phyloP scores from a whole-genome alignment of 2,797 vertebrate species.

The Pelobates cultripes region DNA sequence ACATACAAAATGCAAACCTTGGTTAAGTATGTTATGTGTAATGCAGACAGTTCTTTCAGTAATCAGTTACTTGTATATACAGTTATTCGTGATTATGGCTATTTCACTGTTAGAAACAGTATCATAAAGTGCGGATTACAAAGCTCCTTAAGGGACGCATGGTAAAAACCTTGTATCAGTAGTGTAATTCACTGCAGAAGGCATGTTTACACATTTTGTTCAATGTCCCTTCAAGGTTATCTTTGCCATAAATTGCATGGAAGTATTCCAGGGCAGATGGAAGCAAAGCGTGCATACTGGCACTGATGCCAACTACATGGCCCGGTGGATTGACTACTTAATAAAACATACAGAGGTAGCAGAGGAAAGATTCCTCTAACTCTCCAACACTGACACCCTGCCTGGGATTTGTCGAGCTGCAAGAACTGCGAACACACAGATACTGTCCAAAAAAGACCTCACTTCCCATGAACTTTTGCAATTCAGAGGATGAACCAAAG shows the following conservation, averaged over 20 bases:
- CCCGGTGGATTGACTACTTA: conserved; percentile 47
- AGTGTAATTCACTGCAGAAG: background rate
- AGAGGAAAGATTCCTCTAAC: conserved; percentile 3
- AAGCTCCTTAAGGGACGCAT: no score
- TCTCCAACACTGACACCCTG: background rate
- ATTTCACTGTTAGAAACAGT: no score
- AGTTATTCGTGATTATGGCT: no score
- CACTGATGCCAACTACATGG: conserved; percentile 9
- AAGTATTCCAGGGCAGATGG: conserved; percentile 21
- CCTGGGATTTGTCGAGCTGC: conserved; percentile 29
- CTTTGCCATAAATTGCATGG: background rate
- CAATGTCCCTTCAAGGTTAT: conserved; percentile 13
- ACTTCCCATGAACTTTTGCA: background rate
- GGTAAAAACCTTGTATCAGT: no score
- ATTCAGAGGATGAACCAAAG: background rate
- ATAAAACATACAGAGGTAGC: conserved; percentile 42
- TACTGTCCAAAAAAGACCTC: conserved; percentile 2
- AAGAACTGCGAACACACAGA: background rate
- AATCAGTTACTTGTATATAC: no score
- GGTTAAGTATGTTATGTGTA: no score
- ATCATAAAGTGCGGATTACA: no score
- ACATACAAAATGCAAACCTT: no score
- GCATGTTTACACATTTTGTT: background rate
- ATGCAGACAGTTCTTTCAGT: background rate
- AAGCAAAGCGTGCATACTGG: conserved; percentile 42